Evolutionary conservation across 1,140 invertebrate genomes (phyloP).

Genomic region (Solenopsis fugax): DNA sequence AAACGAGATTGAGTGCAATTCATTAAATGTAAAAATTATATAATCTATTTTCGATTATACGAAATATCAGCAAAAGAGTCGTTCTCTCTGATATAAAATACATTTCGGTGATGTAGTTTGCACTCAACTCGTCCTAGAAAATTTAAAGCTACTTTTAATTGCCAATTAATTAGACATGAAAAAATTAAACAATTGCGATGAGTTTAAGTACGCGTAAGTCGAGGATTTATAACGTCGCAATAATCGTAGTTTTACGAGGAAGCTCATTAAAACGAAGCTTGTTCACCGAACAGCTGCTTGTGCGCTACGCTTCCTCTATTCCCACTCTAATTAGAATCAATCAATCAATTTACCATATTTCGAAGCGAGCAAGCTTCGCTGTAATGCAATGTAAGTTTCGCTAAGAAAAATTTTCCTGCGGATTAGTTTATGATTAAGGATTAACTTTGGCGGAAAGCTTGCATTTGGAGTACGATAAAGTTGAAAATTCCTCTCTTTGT

Average conservation of each 20-base stretch:
- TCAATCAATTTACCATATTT: background rate
- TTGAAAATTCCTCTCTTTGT: conserved; percentile 52
- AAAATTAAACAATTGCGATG: conserved; percentile 19
- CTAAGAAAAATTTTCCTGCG: background rate
- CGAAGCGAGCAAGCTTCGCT: background rate
- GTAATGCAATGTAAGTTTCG: conserved; percentile 26
- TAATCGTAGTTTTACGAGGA: background rate
- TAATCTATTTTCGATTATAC: conserved; percentile 21
- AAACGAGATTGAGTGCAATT: conserved; percentile 26
- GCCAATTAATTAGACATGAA: conserved; percentile 23
- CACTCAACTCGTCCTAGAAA: background rate
- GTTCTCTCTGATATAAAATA: conserved; percentile 8
- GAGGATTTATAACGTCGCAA: background rate
- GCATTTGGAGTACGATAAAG: conserved; percentile 39
- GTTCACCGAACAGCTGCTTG: background rate
- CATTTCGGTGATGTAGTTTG: conserved; percentile 11
- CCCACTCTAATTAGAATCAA: conserved; percentile 5
- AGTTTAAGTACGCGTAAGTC: background rate
- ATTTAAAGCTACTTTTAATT: conserved; percentile 26
- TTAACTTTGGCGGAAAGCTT: background rate
- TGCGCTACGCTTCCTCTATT: background rate
- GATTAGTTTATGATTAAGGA: conserved; percentile 35
- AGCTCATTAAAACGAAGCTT: conserved; percentile 29
- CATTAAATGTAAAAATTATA: conserved; percentile 46
- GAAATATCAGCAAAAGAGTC: background rate